Evolutionary conservation across 2,888 invertebrate genomes (phyloP).

Genomic region (Oeneis ivallda): DNA sequence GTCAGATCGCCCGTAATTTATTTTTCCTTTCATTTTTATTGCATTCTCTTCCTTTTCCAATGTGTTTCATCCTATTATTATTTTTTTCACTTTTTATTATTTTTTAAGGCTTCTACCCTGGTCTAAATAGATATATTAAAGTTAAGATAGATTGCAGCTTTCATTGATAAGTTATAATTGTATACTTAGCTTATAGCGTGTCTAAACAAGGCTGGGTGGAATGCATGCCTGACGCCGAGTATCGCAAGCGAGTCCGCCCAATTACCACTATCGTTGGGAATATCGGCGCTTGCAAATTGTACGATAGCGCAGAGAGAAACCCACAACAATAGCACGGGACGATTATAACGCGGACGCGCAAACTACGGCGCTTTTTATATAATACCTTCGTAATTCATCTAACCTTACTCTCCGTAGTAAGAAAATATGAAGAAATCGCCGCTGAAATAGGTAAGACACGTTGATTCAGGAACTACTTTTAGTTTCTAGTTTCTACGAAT

Average conservation of each 20-base stretch:
- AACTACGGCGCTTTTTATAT: constrained; percentile 11
- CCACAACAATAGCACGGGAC: constrained; percentile 25
- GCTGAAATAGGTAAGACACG: too few species aligned
- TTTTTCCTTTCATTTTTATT: too few species aligned
- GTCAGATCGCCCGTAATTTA: too few species aligned
- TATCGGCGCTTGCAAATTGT: constrained; percentile 71
- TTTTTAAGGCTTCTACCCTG: too few species aligned
- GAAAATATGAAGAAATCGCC: too few species aligned
- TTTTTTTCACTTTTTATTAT: too few species aligned
- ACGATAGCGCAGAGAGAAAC: constrained; percentile 56
- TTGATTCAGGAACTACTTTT: too few species aligned
- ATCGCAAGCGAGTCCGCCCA: constrained; percentile 48
- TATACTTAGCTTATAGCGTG: constrained; percentile 18
- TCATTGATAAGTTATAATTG: not conserved
- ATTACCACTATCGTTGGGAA: constrained; percentile 76
- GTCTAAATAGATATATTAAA: too few species aligned
- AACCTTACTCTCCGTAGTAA: too few species aligned
- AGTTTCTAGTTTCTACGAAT: too few species aligned
- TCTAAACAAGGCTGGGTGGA: constrained; percentile 18
- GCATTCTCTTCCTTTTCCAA: too few species aligned
- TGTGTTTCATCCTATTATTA: too few species aligned
- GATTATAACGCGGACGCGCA: constrained; percentile 19
- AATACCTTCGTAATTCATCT: not conserved
- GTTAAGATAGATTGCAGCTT: not conserved
- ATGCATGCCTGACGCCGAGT: constrained; percentile 28